These are phyloP conservation scores for Rhopalosiphum nymphaeae DNA, from an alignment of 2,888 invertebrate species.

Conservation along the genomic window DNA sequence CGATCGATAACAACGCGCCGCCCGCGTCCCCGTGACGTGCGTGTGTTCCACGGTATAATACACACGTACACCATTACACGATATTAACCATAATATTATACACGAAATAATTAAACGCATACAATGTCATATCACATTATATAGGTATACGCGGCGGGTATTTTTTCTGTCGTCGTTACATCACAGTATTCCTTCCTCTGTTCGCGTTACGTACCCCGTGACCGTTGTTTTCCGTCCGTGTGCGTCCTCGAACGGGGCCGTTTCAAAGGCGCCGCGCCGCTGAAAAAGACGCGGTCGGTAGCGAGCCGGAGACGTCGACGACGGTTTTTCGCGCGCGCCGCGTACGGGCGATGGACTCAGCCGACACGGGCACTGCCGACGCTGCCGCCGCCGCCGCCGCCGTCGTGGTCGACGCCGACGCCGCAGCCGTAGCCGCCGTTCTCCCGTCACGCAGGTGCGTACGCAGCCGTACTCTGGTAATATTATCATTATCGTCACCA, in stretches of 20 bases:
- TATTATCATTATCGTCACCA: constrained; percentile 18
- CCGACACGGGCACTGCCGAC: constrained; percentile 1
- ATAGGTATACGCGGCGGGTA: constrained; percentile 10
- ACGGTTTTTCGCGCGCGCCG: background rate
- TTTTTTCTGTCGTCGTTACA: constrained; percentile 2
- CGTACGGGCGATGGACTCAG: constrained; percentile 32
- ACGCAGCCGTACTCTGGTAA: constrained; percentile 83
- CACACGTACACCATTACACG: constrained; percentile 4
- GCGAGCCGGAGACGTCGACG: background rate
- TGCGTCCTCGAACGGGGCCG: background rate
- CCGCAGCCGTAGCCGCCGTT: constrained; percentile 68
- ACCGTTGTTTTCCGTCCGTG: background rate
- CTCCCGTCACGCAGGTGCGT: constrained; percentile 90
- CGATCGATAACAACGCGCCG: constrained; percentile 63
- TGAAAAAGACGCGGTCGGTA: background rate
- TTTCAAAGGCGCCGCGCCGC: background rate
- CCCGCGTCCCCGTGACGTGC: constrained; percentile 47
- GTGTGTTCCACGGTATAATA: background rate
- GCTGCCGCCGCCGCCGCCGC: constrained; percentile 67
- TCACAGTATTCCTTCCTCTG: background rate
- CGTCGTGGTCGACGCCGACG: constrained; percentile 66
- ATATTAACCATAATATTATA: background rate
- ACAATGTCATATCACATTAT: background rate
- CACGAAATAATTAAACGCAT: background rate
- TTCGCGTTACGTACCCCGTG: constrained; percentile 31